Conservation (phyloP, 2,888 invertebrate genomes). For the Drosophila meridionalis region DNA sequence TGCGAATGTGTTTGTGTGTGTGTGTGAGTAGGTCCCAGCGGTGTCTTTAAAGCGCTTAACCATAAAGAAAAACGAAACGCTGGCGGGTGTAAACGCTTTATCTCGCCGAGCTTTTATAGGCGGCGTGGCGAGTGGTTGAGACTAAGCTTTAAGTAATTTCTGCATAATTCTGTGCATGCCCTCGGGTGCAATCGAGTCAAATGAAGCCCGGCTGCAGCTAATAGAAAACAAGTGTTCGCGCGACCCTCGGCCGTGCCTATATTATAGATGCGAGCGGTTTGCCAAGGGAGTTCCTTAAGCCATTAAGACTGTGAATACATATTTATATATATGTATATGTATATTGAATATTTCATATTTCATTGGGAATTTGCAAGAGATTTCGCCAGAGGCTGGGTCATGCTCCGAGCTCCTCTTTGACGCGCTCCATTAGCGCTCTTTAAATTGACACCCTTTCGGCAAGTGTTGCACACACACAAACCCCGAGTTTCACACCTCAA, state of each 20-base stretch:
- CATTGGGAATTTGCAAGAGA: background rate
- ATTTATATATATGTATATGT: background rate
- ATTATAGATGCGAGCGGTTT: background rate
- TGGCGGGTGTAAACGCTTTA: slow-evolving; percentile 35
- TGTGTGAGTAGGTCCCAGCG: slow-evolving; percentile 58
- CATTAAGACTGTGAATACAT: background rate
- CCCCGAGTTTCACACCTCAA: slow-evolving; percentile 50
- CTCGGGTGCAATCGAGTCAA: slow-evolving; percentile 56
- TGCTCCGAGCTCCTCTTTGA: slow-evolving; percentile 1
- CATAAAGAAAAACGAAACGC: slow-evolving; percentile 46
- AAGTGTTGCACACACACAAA: background rate
- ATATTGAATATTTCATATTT: slow-evolving; percentile 2
- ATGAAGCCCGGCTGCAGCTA: slow-evolving; percentile 31
- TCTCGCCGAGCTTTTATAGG: slow-evolving; percentile 48
- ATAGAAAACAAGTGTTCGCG: slow-evolving; percentile 49
- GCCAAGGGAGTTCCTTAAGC: background rate
- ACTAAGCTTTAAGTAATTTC: slow-evolving; percentile 73
- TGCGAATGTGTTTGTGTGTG: slow-evolving; percentile 34
- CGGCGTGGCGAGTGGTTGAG: slow-evolving; percentile 61
- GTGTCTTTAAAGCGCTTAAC: slow-evolving; percentile 78
- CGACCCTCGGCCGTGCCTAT: slow-evolving; percentile 2
- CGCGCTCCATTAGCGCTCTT: slow-evolving; percentile 60
- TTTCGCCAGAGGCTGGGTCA: background rate
- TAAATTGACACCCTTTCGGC: slow-evolving; percentile 38
- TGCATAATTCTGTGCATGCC: slow-evolving; percentile 67